Evolutionary conservation across 2,888 invertebrate species (phyloP), one percentile per base, ranked within the genome.

Genomic region (Axea sp.): DNA sequence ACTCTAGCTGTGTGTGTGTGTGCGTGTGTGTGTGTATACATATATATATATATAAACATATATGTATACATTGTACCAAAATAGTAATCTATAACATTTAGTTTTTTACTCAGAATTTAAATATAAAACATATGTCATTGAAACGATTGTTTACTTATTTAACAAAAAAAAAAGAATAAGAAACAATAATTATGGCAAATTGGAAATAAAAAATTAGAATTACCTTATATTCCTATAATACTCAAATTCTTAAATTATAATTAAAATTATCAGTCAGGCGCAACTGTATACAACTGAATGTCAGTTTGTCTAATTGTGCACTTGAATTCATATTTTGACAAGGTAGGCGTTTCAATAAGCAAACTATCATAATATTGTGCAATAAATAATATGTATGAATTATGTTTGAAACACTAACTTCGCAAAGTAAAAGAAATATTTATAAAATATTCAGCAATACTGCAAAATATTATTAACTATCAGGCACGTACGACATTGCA

Each of bases 361-460:
- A 12, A 64, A 33, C 1, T 41, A 15, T 35, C 64, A 64, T 64
- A 64, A 41, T 53, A 53, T 28, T 31, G 12, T 11, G 24, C 11
- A 31, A 9, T 4, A 0, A 14, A 17, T 12, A 37, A 33, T 49
- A 62, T 43, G 31, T 14, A 11, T 28, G n/a, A n/a, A 30, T 26
- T 9, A 64, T 64, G 33, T 33, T 24, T 64, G 12, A 33, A 64
- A 64, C 64, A 64, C n/a, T 64, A 64, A 64, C 64, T 51, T 64
- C 41, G n/a, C n/a, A n/a, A n/a, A n/a, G n/a, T n/a, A n/a, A n/a
- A n/a, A n/a, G n/a, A n/a, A n/a, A n/a, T n/a, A n/a, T n/a, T n/a
- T n/a, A n/a, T n/a, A n/a, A n/a, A n/a, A n/a, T n/a, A n/a, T n/a
- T n/a, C n/a, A n/a, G n/a, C n/a, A n/a, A n/a, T n/a, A n/a, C n/a